phyloP scores from a whole-genome alignment of 2,797 vertebrate species.

The Halcyon smyrnensis region DNA sequence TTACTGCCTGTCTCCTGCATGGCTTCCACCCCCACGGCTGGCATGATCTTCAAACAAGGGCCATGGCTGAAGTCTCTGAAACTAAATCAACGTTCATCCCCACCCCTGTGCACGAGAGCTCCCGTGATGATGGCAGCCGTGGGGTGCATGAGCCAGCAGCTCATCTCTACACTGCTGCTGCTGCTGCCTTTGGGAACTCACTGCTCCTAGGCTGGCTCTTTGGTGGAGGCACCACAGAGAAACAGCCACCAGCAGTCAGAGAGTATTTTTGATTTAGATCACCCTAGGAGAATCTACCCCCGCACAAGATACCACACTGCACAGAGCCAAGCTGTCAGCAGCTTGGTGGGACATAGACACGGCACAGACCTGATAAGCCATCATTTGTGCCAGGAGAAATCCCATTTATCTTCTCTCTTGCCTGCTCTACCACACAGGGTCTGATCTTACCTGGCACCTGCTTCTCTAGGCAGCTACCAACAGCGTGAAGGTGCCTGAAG shows the following conservation, averaged over 20 bases:
- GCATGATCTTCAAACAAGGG: neutral
- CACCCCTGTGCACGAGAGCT: neutral
- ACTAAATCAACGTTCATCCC: neutral
- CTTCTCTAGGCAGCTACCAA: neutral
- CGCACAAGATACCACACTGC: too few species aligned
- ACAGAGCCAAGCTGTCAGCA: neutral
- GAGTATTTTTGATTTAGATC: neutral
- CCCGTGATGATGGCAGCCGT: neutral
- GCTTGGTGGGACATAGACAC: accelerated
- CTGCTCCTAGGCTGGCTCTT: neutral
- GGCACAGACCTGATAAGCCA: neutral
- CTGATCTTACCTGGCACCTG: neutral
- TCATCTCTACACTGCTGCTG: accelerated
- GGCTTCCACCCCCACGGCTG: neutral
- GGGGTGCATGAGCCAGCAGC: neutral
- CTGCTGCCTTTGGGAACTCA: neutral
- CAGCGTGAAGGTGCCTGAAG: accelerated
- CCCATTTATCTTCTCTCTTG: neutral
- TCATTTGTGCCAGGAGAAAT: neutral
- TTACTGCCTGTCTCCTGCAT: neutral
- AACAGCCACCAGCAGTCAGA: neutral
- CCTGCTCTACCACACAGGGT: neutral
- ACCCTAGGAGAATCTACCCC: neutral
- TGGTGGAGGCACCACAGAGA: neutral
- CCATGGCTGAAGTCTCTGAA: neutral